These are phyloP conservation scores for Poeciliopsis infans DNA, from an alignment of 2,797 vertebrate species.

Conservation along the genomic window DNA sequence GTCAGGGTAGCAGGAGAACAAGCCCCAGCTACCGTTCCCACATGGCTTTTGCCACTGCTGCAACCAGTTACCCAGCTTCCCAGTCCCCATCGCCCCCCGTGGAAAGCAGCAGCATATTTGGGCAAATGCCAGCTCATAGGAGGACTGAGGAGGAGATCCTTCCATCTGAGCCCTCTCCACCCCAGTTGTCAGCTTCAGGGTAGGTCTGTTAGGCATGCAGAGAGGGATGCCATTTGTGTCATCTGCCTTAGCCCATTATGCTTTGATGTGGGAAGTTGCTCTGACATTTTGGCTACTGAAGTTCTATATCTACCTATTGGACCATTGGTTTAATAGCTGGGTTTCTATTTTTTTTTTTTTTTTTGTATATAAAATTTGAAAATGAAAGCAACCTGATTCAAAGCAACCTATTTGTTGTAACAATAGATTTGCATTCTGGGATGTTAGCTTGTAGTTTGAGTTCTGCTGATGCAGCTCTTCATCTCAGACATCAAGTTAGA, in stretches of 20 bases:
- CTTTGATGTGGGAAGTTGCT: slow-evolving; percentile 71
- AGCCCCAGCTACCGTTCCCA: slow-evolving; percentile 88
- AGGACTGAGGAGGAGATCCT: slow-evolving; percentile 93
- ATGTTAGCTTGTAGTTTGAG: slow-evolving; percentile 60
- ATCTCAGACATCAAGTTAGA: slow-evolving; percentile 73
- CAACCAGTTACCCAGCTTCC: slow-evolving; percentile 87
- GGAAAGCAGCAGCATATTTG: slow-evolving; percentile 92
- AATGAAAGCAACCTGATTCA: slow-evolving; percentile 41
- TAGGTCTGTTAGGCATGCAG: slow-evolving; percentile 86
- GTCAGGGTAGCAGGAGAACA: slow-evolving; percentile 83
- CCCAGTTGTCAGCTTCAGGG: slow-evolving; percentile 96
- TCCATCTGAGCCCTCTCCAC: slow-evolving; percentile 91
- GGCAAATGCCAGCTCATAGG: slow-evolving; percentile 90
- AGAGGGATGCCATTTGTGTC: slow-evolving; percentile 69
- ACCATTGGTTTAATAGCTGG: slow-evolving; percentile 34
- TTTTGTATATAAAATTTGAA: slow-evolving; percentile 23
- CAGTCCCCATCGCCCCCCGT: slow-evolving; percentile 87
- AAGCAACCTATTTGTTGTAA: slow-evolving; percentile 57
- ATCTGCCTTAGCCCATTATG: slow-evolving; percentile 73
- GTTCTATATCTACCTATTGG: slow-evolving; percentile 45
- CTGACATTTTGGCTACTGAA: slow-evolving; percentile 56
- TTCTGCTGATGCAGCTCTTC: slow-evolving; percentile 74
- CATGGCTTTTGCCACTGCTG: slow-evolving; percentile 90
- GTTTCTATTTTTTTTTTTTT: slow-evolving; percentile 23
- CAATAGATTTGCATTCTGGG: slow-evolving; percentile 62